Evolutionary conservation across 2,113 vertebrate genomes (phyloP), one percentile per base, ranked within the genome.

Genomic region (Pelecanoides urinatrix): DNA sequence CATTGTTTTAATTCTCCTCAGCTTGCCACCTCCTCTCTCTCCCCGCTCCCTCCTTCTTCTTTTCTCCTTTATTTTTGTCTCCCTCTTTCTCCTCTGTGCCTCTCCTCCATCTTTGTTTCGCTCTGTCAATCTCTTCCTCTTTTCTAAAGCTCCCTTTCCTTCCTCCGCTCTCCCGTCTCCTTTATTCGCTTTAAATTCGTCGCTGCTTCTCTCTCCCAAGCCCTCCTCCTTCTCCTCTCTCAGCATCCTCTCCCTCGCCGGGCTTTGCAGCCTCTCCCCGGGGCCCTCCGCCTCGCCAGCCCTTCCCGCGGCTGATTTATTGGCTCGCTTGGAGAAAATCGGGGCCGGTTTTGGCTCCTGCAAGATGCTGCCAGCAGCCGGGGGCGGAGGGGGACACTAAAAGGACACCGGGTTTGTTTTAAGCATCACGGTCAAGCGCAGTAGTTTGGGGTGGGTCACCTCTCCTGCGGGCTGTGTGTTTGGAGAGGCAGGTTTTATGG

Each of bases 261-360:
- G 78, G 68, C 81, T 94, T 45, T 55, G 80, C 90, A 92, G 88
- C 88, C 66, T 92, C 61, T 95, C 95, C 85, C 38, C 10, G 4
- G 96, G 89, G 44, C 74, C 68, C 76, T 94, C 67, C 0, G 27
- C 88, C 96, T 80, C 16, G 7, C 93, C 70, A 77, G 53, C 88
- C 78, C 56, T 96, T 90, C 63, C 86, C 19, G 16, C 3, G 3
- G 7, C 95, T 95, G 92, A 97, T 96, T 90, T 97, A 95, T 96
- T 80, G 42, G 56, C 71, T 96, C 14, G 1, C 84, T 86, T 56
- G 63, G 67, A 92, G 82, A 78, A 92, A 85, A 92, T 63, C 19
- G 2, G 58, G 65, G 67, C 74, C 20, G 32, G 6, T 86, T 79
- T 86, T 30, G 9, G 34, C 50, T 50, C 77, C 40, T 77, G 62